Evolutionary conservation across 2,888 invertebrate species (phyloP), one percentile per base, ranked within the genome.

Genomic region (Isotomurus palustris): DNA sequence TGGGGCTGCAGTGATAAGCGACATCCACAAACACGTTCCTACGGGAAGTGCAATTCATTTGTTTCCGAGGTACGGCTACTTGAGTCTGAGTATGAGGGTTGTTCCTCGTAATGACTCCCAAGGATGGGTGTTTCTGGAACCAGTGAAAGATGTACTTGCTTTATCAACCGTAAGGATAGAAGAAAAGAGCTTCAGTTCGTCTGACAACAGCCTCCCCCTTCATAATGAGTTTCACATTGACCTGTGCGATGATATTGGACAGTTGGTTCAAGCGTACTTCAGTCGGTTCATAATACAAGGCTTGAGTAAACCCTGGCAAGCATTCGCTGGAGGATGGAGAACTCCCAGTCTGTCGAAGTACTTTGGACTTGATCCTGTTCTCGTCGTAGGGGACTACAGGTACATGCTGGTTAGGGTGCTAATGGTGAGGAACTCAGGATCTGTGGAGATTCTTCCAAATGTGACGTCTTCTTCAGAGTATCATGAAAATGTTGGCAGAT

Each of bases 191-290:
- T 58, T 58, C 24, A 47, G 41, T 1, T 35, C 55, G 5, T 10
- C 48, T 14, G 58, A 47, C 3, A 36, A 50, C n/a, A 29, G 54
- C 3, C 21, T 58, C 3, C 66, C 63, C 1, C 47, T 66, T 25
- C 63, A 63, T 19, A 64, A 90, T 14, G 89, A 91, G 75, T 91
- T 91, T 76, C 90, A 91, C 75, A 88, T 91, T 89, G 91, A 91
- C 74, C 89, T 91, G 77, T 91, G 91, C 78, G 91, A 91, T 79
- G 90, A 90, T 78, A 77, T 88, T 69, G 82, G 85, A 64, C 90
- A 91, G 71, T 75, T 91, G 27, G 75, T 87, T 48, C 90, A 91
- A 77, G 91, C 91, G 0, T 91, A 91, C 75, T 91, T 91, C 74
- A 83, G 90, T 40, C 89, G 90, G 73, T 90, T 90, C 73, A 82